These are phyloP conservation scores for Netelia inedita DNA, from an alignment of 2,888 invertebrate species.

Conservation along the genomic window DNA sequence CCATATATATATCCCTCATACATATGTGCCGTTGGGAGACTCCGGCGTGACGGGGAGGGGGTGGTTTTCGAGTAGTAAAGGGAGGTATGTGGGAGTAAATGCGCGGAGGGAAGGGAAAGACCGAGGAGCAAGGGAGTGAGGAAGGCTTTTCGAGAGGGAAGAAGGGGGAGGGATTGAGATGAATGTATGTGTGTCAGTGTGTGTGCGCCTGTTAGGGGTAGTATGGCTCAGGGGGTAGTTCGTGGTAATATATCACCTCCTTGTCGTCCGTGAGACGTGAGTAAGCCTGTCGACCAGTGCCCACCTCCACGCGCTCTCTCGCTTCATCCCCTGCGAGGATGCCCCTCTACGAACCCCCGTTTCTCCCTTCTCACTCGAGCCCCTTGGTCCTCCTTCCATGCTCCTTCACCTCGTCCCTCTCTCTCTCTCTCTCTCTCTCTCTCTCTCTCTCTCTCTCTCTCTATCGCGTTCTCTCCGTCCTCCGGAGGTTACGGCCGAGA, in stretches of 20 bases:
- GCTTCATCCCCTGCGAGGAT: slow-evolving; percentile 58
- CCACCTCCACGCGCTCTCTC: slow-evolving; percentile 71
- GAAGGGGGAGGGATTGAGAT: slow-evolving; percentile 53
- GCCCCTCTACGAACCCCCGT: slow-evolving; percentile 31
- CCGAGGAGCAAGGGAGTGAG: slow-evolving; percentile 38
- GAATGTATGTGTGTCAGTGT: slow-evolving; percentile 9
- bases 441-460: too few relatives aligned
- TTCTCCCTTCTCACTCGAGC: slow-evolving; percentile 21
- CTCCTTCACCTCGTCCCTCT: slow-evolving; percentile 51
- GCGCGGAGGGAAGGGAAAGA: slow-evolving; percentile 30
- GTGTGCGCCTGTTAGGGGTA: slow-evolving; percentile 9
- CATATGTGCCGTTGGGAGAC: not conserved
- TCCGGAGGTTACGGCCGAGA: slow-evolving; percentile 75
- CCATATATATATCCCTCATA: not conserved
- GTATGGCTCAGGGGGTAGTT: slow-evolving; percentile 76
- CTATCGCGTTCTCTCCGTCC: slow-evolving; percentile 48
- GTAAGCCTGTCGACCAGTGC: slow-evolving; percentile 82
- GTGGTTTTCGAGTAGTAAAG: slow-evolving; percentile 67
- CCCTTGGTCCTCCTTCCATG: slow-evolving; percentile 37
- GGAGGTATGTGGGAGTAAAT: slow-evolving; percentile 61
- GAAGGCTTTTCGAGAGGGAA: slow-evolving; percentile 51
- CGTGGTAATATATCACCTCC: slow-evolving; percentile 84
- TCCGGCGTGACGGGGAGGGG: slow-evolving; percentile 69
- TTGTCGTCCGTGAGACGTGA: slow-evolving; percentile 83
- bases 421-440: too few relatives aligned